Percentiles rank a stretch among this genome's conserved stretches.
Evolutionary conservation across 2,113 vertebrate species (phyloP).

Genomic region (Grammomys dolichurus): DNA sequence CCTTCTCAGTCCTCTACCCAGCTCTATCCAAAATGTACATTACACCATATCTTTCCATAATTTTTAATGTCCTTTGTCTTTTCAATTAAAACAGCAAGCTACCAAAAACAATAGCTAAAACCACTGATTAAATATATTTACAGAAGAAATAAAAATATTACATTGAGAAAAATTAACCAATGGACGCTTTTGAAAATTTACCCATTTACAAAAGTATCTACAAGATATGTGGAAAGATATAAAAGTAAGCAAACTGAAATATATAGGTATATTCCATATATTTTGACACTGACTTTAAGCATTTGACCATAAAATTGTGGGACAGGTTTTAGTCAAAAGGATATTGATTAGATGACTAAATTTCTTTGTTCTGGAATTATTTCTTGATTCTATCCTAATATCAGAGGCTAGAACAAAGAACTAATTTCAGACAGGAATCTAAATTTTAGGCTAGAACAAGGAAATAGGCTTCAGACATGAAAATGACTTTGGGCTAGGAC

Average conservation of each 20-base stretch:
- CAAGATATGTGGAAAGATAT: no score
- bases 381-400: no score
- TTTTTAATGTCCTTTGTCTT: neutral
- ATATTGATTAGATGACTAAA: neutral
- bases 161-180: neutral
- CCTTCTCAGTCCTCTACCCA: neutral
- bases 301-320: neutral
- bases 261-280: neutral
- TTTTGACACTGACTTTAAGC: neutral
- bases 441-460: no score
- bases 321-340: neutral
- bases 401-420: no score
- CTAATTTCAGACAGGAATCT: no score
- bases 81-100: neutral
- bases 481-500: no score
- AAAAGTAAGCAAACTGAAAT: neutral
- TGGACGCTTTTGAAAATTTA: neutral
- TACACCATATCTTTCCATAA: neutral
- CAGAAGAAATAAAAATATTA: neutral
- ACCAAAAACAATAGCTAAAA: neutral
- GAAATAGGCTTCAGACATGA: no score
- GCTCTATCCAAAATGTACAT: no score
- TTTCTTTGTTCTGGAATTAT: no score
- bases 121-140: neutral
- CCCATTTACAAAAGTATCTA: neutral